Evolutionary conservation across 2,113 vertebrate genomes (phyloP).

Genomic region (Zootoca vivipara): DNA sequence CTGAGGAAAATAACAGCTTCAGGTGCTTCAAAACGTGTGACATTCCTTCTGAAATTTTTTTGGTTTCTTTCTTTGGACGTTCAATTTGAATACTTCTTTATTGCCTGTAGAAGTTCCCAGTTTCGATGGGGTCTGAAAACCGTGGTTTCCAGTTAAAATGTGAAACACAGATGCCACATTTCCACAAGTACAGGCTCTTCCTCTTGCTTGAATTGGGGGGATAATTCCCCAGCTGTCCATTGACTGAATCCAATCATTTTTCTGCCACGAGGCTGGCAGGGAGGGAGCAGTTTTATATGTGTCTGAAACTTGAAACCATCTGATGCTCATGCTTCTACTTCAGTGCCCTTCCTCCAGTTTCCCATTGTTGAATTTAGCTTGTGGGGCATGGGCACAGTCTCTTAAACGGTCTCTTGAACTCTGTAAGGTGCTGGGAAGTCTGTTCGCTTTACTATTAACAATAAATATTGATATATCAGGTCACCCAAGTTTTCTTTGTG

Average conservation of each 20-base stretch:
- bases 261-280: not conserved
- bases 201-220: not conserved
- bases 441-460: not conserved
- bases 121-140: not conserved
- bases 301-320: not conserved
- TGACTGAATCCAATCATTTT: not conserved
- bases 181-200: not conserved
- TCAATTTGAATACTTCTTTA: not conserved
- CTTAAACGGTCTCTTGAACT: not conserved
- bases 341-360: too few species aligned
- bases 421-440: not conserved
- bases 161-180: not conserved
- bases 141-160: not conserved
- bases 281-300: not conserved
- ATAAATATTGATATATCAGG: not conserved
- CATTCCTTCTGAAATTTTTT: not conserved
- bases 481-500: not conserved
- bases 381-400: too few species aligned
- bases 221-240: not conserved
- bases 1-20: not conserved
- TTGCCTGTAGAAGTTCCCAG: not conserved
- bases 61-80: not conserved
- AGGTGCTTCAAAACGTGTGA: not conserved
- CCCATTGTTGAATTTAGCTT: too few species aligned
- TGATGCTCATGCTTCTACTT: too few species aligned